Percentiles rank a stretch among this genome's conserved stretches.
phyloP scores from a whole-genome alignment of 2,888 invertebrate species.

The Lysandra bellargus region DNA sequence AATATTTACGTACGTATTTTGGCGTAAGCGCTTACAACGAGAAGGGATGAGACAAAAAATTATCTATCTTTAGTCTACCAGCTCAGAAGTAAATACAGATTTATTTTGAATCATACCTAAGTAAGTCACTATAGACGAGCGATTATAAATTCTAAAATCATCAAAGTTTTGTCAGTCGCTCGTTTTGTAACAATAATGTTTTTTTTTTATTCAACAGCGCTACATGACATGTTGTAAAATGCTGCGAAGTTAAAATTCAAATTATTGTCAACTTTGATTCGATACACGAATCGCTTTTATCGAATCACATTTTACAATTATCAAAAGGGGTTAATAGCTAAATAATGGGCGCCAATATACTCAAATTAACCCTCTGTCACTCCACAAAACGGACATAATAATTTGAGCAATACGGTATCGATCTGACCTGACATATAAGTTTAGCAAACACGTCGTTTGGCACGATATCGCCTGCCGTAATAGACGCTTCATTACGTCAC shows the following conservation, averaged over 20 bases:
- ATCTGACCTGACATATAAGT: slow-evolving; percentile 26
- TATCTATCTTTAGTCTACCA: no score
- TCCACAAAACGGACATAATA: slow-evolving; percentile 30
- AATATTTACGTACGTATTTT: no score
- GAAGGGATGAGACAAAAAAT: no score
- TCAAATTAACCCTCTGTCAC: slow-evolving; percentile 24
- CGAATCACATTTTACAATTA: background rate
- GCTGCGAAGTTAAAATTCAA: background rate
- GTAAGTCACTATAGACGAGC: no score
- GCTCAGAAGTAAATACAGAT: no score
- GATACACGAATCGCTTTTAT: slow-evolving; percentile 18
- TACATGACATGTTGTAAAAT: background rate
- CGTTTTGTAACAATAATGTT: no score
- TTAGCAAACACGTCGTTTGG: slow-evolving; percentile 27
- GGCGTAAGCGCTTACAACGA: no score
- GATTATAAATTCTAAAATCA: no score
- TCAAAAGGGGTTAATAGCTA: slow-evolving; percentile 12
- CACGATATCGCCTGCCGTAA: slow-evolving; percentile 23
- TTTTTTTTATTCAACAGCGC: background rate
- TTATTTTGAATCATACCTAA: no score
- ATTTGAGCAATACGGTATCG: slow-evolving; percentile 29
- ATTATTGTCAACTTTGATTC: background rate
- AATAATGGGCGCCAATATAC: slow-evolving; percentile 22
- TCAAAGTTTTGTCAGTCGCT: no score
- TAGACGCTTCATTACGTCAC: slow-evolving; percentile 8